phyloP scores from a whole-genome alignment of 2,113 vertebrate genomes.

The Geococcyx californianus region DNA sequence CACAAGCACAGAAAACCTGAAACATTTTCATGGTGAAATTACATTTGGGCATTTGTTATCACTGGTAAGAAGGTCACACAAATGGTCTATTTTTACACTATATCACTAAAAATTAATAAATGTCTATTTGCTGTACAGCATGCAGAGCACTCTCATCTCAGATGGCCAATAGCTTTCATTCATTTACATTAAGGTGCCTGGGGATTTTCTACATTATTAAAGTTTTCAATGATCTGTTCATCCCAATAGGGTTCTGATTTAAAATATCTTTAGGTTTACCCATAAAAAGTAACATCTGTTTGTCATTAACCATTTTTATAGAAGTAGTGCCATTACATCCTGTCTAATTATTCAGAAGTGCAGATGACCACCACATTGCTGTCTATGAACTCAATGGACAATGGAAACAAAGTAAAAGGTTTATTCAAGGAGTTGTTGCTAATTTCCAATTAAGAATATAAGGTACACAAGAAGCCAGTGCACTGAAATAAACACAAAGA shows the following conservation, averaged over 20 bases:
- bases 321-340: neutral
- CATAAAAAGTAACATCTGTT: neutral
- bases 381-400: neutral
- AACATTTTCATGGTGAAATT: neutral
- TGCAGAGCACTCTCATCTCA: neutral
- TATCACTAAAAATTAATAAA: neutral
- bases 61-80: neutral
- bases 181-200: neutral
- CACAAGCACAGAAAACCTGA: neutral
- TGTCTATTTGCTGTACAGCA: rapidly evolving
- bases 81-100: neutral
- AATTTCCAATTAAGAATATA: neutral
- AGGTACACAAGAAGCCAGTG: neutral
- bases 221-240: neutral
- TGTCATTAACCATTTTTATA: neutral
- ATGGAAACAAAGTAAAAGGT: neutral
- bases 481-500: neutral
- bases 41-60: neutral
- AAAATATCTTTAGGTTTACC: neutral
- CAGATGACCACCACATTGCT: rapidly evolving
- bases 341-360: neutral
- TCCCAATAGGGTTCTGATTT: neutral
- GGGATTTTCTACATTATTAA: neutral
- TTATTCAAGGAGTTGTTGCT: neutral
- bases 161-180: neutral